Conservation (phyloP, 2,113 vertebrate species). For the Ictalurus punctatus region DNA sequence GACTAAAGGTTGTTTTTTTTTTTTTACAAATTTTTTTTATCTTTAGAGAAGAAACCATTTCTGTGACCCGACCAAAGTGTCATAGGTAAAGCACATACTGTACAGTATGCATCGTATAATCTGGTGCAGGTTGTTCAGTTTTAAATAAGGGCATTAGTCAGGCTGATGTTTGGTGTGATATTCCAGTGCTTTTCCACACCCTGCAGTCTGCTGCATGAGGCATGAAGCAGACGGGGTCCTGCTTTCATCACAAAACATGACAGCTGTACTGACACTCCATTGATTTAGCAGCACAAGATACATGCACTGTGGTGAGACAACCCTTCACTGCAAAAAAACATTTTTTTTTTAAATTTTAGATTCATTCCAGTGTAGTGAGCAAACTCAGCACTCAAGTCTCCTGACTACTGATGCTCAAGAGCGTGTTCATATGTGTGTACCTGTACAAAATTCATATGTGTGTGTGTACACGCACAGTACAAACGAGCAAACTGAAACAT, state of each 20-base stretch:
- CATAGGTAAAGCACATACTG: neutral
- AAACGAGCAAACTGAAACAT: neutral
- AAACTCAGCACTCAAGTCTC: neutral
- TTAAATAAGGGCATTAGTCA: slow-evolving; percentile 1
- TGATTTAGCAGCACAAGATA: neutral
- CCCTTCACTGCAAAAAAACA: neutral
- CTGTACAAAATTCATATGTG: neutral
- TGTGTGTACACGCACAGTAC: neutral
- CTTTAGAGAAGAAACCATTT: neutral
- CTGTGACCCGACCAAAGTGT: neutral
- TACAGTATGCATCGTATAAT: neutral
- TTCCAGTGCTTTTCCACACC: slow-evolving; percentile 11
- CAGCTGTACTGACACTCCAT: neutral
- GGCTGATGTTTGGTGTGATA: neutral
- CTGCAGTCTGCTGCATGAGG: slow-evolving; percentile 18
- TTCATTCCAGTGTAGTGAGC: neutral
- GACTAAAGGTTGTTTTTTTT: neutral
- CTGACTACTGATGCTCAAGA: neutral
- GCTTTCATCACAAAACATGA: neutral
- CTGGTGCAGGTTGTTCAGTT: neutral
- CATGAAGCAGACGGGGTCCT: neutral
- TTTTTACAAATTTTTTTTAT: neutral
- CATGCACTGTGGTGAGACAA: neutral
- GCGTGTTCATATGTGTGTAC: neutral
- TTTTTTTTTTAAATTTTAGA: neutral